Evolutionary conservation across 2,797 vertebrate species (phyloP), one percentile per base, ranked within the genome.

Genomic region (Characodon lateralis): DNA sequence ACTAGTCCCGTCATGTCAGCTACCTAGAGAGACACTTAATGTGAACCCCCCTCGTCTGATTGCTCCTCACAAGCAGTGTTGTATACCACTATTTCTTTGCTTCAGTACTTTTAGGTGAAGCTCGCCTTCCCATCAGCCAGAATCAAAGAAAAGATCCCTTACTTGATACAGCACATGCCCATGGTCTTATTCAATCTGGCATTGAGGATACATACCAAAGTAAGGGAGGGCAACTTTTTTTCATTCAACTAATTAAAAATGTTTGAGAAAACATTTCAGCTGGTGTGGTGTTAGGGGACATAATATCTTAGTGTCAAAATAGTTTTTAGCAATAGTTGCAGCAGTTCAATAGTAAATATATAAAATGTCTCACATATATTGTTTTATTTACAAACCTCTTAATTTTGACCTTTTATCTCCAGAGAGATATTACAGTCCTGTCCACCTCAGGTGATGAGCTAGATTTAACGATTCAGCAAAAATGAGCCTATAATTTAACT

Each of bases 1-100:
- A 98, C 96, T 98, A 97, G 96, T 97, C 96, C 96, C 96, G 96
- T 98, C 97, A 96, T 98, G 98, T 98, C 98, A 98, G 97, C 95
- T 97, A 97, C 96, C 97, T 97, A 95, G 95, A 94, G 96, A 98
- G 95, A 96, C 96, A 95, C 97, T 97, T 96, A 97, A 98, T 97
- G 95, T 95, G 95, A 96, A 93, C 94, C 95, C 94, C 95, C 94
- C 87, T 85, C 90, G 85, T 89, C 82, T 88, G 87, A 93, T 93
- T 91, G 92, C 92, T 93, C 96, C 96, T 96, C 91, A 89, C 94
- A 96, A 95, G 94, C 95, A 95, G 95, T 90, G 94, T 93, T 95
- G 93, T 95, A 95, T 96, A 96, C 96, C 95, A 96, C 97, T 97
- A 97, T 97, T 98, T 98, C 96, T 96, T 96, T 98, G 97, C 97